Evolutionary conservation across 2,113 vertebrate species (phyloP), one percentile per base, ranked within the genome.

Genomic region (Chionis minor): DNA sequence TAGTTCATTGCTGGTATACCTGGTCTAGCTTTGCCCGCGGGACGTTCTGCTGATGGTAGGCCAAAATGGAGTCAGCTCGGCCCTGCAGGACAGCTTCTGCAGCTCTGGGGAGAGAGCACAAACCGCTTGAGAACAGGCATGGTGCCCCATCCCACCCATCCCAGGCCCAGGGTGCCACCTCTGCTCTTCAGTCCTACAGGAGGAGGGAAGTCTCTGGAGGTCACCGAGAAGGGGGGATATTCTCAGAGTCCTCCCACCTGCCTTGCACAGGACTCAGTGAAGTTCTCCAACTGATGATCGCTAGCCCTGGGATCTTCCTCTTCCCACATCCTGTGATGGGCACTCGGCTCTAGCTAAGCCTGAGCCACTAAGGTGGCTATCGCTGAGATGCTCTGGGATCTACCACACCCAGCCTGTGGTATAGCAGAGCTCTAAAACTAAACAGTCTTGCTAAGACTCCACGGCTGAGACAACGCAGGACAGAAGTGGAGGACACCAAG

Each of bases 21-120:
- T 99, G 99, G 92, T 99, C 99, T 81, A 99, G 96, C 97, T 99
- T 99, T 87, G 98, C 98, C 87, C 98, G 98, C 0, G 99, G 98
- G 89, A 99, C 98, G 4, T 99, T 99, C 97, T 99, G 99, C 98
- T 99, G 99, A 97, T 99, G 99, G 98, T 99, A 99, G 81, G 98
- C 95, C 28, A 99, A 98, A 79, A 99, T 99, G 94, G 99, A 99
- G 81, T 99, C 99, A 0, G 98, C 98, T 90, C 98, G 99, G 85
- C 99, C 99, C 94, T 99, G 99, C 49, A 99, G 97, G 47, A 99
- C 99, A 18, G 99, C 99, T 82, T 99, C 99, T 1, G 99, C 99
- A 75, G 99, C 99, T 91, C 99, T 99, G 98, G 49, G 58, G 93
- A 94, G 83, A 93, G 92, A 95, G 69, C 58, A 96, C 51, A 97